phyloP scores from a whole-genome alignment of 2,797 vertebrate genomes.

The Rhinogobio ventralis region DNA sequence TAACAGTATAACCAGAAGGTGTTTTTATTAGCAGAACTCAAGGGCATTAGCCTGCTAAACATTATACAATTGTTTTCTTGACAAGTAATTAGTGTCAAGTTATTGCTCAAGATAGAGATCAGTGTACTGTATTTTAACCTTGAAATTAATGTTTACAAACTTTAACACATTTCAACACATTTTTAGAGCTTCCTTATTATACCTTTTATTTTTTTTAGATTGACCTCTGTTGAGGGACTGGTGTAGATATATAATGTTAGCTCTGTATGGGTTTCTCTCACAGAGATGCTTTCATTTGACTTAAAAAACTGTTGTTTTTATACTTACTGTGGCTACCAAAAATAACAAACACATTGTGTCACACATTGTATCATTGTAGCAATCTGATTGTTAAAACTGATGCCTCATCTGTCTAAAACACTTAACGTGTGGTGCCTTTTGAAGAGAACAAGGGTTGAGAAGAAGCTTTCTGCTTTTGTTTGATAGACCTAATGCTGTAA shows the following conservation, averaged over 20 bases:
- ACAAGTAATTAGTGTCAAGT: constrained; percentile 15
- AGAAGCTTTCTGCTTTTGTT: constrained; percentile 20
- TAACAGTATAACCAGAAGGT: constrained; percentile 27
- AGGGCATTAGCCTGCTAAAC: constrained; percentile 39
- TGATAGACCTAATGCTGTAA: constrained; percentile 29
- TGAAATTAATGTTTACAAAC: constrained; percentile 73
- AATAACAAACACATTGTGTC: constrained; percentile 1
- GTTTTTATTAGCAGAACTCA: constrained; percentile 11
- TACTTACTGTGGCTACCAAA: constrained; percentile 5
- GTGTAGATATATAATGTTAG: constrained; percentile 15
- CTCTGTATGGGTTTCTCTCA: constrained; percentile 3
- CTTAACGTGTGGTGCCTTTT: constrained; percentile 44
- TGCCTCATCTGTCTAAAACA: constrained; percentile 32
- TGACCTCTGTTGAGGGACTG: not conserved
- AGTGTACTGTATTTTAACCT: constrained; percentile 66
- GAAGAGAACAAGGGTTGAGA: constrained; percentile 53
- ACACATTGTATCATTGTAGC: not conserved
- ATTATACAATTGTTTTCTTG: constrained; percentile 23
- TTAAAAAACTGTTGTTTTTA: constrained; percentile 23
- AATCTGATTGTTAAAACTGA: constrained; percentile 13
- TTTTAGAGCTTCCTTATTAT: constrained; percentile 41
- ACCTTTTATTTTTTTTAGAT: constrained; percentile 34
- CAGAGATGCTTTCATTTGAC: constrained; percentile 12
- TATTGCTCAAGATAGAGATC: constrained; percentile 16
- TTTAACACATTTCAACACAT: constrained; percentile 54